Evolutionary conservation across 1,140 invertebrate species (phyloP).

Genomic region (Orussus abietinus): DNA sequence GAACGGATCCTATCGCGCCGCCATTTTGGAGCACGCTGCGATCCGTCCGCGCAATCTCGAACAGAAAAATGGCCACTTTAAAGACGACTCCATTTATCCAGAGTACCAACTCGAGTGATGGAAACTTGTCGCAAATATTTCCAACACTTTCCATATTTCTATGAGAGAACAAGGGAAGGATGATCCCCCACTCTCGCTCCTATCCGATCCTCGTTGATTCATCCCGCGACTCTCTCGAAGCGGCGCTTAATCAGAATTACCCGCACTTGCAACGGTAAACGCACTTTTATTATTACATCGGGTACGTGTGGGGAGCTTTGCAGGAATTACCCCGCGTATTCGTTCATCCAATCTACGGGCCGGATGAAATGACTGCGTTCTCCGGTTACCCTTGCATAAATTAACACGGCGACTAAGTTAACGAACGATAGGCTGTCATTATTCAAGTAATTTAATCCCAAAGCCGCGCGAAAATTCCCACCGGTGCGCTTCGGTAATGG

Average conservation of each 20-base stretch:
- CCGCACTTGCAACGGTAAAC: slow-evolving; percentile 7
- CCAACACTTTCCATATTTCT: too few relatives aligned
- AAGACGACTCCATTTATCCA: too few relatives aligned
- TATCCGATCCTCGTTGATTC: not conserved
- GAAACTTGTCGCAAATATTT: too few relatives aligned
- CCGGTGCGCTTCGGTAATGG: slow-evolving; percentile 16
- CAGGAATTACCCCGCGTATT: too few relatives aligned
- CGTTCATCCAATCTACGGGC: too few relatives aligned
- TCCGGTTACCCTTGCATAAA: slow-evolving; percentile 26
- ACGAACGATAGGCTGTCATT: slow-evolving; percentile 24
- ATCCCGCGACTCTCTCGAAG: not conserved
- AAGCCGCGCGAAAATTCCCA: slow-evolving; percentile 14
- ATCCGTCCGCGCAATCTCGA: too few relatives aligned
- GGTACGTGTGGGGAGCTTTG: slow-evolving; percentile 21
- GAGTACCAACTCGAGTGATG: too few relatives aligned
- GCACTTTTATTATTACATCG: slow-evolving; percentile 19
- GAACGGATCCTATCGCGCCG: too few relatives aligned
- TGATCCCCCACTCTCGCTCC: not conserved
- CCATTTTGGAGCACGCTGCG: too few relatives aligned
- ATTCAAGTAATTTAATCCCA: slow-evolving; percentile 26
- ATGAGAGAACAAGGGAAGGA: too few relatives aligned
- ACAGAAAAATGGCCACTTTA: too few relatives aligned
- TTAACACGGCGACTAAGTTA: slow-evolving; percentile 30
- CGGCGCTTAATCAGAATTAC: too few relatives aligned
- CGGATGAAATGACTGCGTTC: slow-evolving; percentile 20